Conservation (phyloP, 2,113 vertebrate species). For the Hemichromis elongatus region DNA sequence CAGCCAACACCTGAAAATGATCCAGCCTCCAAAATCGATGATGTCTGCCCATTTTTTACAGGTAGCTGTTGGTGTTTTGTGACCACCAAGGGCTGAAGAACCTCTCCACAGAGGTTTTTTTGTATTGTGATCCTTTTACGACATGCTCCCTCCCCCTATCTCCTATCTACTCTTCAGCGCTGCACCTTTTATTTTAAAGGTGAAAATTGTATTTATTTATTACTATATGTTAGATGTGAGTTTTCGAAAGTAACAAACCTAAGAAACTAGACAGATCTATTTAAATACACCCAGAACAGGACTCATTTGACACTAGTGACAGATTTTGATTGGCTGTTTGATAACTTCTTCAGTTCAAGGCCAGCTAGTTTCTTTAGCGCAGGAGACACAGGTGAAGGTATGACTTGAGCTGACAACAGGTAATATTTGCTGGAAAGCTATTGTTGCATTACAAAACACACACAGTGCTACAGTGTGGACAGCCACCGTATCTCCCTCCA, state of each 20-base stretch:
- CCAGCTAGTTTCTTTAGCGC: background rate
- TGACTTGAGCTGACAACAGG: background rate
- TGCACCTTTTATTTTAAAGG: background rate
- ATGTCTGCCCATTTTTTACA: slow-evolving; percentile 66
- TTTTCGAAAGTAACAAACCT: background rate
- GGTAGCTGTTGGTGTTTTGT: background rate
- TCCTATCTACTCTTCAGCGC: background rate
- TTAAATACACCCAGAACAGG: background rate
- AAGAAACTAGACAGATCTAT: background rate
- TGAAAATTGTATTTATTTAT: background rate
- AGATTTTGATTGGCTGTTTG: background rate
- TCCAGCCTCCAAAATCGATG: slow-evolving; percentile 64
- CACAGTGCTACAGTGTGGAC: background rate
- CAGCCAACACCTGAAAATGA: slow-evolving; percentile 55
- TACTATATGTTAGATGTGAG: background rate
- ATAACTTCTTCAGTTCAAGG: background rate
- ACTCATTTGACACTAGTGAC: background rate
- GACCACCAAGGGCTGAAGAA: background rate
- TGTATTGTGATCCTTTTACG: accelerated
- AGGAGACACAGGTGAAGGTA: background rate
- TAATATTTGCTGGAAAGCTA: background rate
- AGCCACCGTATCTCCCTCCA: background rate
- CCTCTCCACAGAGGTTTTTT: background rate
- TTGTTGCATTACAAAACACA: background rate
- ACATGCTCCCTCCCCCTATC: background rate